phyloP scores from a whole-genome alignment of 2,888 invertebrate genomes.

The Brassicogethes aeneus region DNA sequence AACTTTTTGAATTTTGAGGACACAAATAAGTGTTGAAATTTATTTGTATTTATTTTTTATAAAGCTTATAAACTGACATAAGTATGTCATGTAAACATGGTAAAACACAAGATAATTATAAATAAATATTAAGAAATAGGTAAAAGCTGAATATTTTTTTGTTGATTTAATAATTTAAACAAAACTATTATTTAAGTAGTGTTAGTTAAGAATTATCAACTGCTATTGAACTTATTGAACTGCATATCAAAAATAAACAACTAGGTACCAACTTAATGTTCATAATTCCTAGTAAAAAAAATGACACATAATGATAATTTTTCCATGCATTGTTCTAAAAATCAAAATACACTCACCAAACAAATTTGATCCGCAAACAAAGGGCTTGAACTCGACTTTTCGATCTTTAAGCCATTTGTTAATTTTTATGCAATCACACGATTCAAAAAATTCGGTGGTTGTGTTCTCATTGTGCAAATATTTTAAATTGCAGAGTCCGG shows the following conservation, averaged over 20 bases:
- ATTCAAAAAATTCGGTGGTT: slow-evolving; percentile 24
- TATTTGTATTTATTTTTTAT: too few species aligned
- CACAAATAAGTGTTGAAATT: too few species aligned
- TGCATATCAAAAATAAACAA: neutral
- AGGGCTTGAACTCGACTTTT: slow-evolving; percentile 25
- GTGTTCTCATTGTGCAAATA: slow-evolving; percentile 28
- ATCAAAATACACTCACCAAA: slow-evolving; percentile 25
- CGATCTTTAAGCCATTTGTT: slow-evolving; percentile 30
- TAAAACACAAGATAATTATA: neutral
- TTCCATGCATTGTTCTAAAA: neutral
- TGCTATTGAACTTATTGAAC: neutral
- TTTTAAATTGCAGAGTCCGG: slow-evolving; percentile 34
- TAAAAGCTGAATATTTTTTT: too few species aligned
- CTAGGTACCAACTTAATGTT: neutral
- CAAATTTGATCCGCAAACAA: slow-evolving; percentile 23
- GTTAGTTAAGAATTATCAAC: too few species aligned
- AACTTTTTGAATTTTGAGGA: too few species aligned
- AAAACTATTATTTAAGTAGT: too few species aligned
- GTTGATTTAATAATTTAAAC: too few species aligned
- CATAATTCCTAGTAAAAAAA: neutral
- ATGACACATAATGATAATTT: slow-evolving; percentile 2
- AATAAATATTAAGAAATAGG: slow-evolving; percentile 2
- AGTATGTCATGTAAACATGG: too few species aligned
- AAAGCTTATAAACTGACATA: too few species aligned
- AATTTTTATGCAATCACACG: slow-evolving; percentile 34